Conservation (phyloP, 1,140 invertebrate genomes). For the Chymomyza costata region DNA sequence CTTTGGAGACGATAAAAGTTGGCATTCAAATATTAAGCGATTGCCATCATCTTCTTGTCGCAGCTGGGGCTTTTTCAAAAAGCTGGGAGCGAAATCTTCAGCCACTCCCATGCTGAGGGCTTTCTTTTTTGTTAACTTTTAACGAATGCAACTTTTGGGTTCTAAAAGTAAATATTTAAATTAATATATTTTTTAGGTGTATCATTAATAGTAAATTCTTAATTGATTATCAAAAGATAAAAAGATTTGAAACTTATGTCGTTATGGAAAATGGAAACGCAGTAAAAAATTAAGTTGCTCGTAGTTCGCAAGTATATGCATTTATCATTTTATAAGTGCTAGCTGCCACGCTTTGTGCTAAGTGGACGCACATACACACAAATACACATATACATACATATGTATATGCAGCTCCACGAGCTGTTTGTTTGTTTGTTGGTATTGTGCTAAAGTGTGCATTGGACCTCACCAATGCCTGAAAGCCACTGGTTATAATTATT, state of each 20-base stretch:
- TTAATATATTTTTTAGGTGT: neutral
- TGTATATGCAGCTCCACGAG: neutral
- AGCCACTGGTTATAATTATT: too few relatives aligned
- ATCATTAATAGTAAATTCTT: neutral
- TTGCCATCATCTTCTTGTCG: constrained; percentile 97
- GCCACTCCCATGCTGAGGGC: constrained; percentile 74
- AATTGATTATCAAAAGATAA: too few relatives aligned
- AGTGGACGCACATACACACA: too few relatives aligned
- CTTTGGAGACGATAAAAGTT: constrained; percentile 89
- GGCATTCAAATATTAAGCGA: constrained; percentile 95
- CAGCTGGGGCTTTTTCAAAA: constrained; percentile 96
- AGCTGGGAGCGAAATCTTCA: constrained; percentile 97
- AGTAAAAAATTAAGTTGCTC: too few relatives aligned
- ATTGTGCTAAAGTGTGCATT: too few relatives aligned
- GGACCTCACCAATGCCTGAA: too few relatives aligned
- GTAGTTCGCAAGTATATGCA: too few relatives aligned
- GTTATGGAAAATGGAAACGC: neutral
- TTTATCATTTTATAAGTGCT: too few relatives aligned
- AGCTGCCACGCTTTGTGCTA: neutral
- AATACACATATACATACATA: neutral
- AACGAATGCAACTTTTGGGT: constrained; percentile 40
- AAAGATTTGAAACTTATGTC: neutral
- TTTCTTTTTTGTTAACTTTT: constrained; percentile 43
- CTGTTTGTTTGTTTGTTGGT: too few relatives aligned
- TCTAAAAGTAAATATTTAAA: constrained; percentile 20